Conservation (phyloP, 53 echinoderm and acorn worm genomes). For the Arbacia lixula region DNA sequence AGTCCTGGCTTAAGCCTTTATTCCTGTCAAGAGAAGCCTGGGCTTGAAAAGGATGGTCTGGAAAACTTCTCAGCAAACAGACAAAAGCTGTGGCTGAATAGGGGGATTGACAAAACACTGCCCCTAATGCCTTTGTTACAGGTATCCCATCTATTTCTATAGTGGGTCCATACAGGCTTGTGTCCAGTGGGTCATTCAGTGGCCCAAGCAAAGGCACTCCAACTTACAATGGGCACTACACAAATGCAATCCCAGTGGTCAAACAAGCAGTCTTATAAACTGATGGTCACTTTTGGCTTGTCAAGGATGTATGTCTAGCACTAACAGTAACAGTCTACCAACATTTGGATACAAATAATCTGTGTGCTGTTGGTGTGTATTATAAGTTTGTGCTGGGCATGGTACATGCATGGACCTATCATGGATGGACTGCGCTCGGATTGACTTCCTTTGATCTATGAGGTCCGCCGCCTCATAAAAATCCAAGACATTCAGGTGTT, state of each 20-base stretch:
- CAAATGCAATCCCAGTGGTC: neutral
- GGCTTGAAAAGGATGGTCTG: neutral
- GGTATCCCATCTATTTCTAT: constrained; percentile 2
- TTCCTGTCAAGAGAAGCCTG: neutral
- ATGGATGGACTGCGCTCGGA: too few species aligned
- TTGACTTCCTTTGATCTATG: too few species aligned
- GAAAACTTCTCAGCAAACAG: neutral
- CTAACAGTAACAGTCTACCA: too few species aligned
- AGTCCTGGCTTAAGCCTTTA: neutral
- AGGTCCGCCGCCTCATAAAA: too few species aligned
- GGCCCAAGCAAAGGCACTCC: neutral
- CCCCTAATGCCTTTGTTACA: constrained; percentile 3
- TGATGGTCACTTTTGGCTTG: too few species aligned
- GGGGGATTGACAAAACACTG: neutral
- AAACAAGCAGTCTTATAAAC: neutral
- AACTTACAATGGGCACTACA: neutral
- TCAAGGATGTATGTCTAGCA: too few species aligned
- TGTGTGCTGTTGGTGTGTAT: too few species aligned
- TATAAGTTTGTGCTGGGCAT: too few species aligned
- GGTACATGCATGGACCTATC: too few species aligned
- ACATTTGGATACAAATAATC: too few species aligned
- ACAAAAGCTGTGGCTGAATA: neutral
- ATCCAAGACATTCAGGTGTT: too few species aligned
- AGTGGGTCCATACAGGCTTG: too few species aligned
- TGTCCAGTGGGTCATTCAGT: constrained; percentile 2